A percentile compares a stretch with the other conserved stretches of the same genome.
These are phyloP conservation scores for Microhierax caerulescens DNA, from an alignment of 2,797 vertebrate genomes.

Conservation along the genomic window DNA sequence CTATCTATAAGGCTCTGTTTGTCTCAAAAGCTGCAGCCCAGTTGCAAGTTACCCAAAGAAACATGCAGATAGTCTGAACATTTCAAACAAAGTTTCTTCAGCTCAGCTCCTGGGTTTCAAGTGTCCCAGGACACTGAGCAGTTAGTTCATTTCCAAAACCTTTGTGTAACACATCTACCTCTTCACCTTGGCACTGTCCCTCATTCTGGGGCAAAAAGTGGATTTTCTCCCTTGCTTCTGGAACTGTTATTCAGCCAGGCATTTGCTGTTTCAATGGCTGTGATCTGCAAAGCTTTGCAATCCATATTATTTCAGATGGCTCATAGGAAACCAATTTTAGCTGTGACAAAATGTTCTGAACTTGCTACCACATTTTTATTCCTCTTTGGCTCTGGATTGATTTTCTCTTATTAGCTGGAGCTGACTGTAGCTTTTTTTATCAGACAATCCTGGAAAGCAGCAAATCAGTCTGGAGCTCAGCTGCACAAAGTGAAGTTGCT, in stretches of 20 bases:
- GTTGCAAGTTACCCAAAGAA: background rate
- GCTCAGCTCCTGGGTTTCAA: background rate
- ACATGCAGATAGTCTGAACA: background rate
- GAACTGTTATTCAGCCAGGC: background rate
- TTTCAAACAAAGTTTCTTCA: background rate
- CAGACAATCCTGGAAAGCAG: constrained; percentile 50
- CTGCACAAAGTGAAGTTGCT: constrained; percentile 20
- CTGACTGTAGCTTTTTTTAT: constrained; percentile 49
- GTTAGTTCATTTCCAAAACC: background rate
- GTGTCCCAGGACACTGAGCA: background rate
- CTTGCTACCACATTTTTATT: constrained; percentile 60
- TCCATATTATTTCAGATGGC: constrained; percentile 29
- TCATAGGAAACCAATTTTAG: constrained; percentile 57
- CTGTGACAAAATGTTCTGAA: constrained; percentile 68
- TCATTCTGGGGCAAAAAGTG: background rate
- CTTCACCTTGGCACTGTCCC: background rate
- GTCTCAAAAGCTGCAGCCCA: background rate
- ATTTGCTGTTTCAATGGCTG: background rate
- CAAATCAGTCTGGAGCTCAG: constrained; percentile 45
- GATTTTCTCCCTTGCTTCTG: background rate
- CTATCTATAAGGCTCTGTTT: background rate
- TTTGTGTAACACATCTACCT: background rate
- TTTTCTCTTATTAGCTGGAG: constrained; percentile 54
- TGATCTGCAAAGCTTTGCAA: background rate
- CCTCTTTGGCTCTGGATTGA: constrained; percentile 57